phyloP scores from a whole-genome alignment of 1,140 invertebrate species.

The Pachypeltis micranthus region DNA sequence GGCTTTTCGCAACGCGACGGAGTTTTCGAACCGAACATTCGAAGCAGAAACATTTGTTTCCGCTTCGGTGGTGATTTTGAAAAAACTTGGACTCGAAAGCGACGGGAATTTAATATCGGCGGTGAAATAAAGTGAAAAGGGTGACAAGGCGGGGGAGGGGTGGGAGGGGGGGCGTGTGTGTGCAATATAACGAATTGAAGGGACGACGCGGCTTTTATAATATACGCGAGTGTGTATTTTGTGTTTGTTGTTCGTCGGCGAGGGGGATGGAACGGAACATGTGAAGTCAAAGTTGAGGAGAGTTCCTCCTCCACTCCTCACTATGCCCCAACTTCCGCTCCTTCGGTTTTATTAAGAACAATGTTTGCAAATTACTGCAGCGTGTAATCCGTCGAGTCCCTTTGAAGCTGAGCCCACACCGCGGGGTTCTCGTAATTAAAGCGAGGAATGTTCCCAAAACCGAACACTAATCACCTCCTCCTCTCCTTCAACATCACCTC shows the following conservation, averaged over 20 bases:
- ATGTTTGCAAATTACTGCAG: constrained; percentile 9
- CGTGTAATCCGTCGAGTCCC: constrained; percentile 3
- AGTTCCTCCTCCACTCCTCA: not conserved
- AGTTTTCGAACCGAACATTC: no score
- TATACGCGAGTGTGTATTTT: no score
- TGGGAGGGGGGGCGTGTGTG: not conserved
- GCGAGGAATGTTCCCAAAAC: constrained; percentile 8
- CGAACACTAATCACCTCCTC: constrained; percentile 3
- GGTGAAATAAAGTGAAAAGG: not conserved
- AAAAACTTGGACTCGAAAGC: not conserved
- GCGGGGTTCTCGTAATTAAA: constrained; percentile 8
- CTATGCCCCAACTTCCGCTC: not conserved
- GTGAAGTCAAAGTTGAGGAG: not conserved
- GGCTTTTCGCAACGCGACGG: no score
- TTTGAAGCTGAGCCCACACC: not conserved
- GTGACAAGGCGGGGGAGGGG: not conserved
- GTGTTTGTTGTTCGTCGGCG: no score
- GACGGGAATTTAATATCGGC: not conserved
- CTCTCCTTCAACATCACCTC: no score
- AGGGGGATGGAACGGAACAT: not conserved
- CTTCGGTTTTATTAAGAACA: constrained; percentile 6
- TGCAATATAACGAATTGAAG: no score
- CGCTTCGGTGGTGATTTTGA: not conserved
- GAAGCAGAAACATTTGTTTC: no score
- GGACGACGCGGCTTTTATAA: no score